Evolutionary conservation across 2,888 invertebrate species (phyloP), one percentile per base, ranked within the genome.

Genomic region (Antheraea yamamai): DNA sequence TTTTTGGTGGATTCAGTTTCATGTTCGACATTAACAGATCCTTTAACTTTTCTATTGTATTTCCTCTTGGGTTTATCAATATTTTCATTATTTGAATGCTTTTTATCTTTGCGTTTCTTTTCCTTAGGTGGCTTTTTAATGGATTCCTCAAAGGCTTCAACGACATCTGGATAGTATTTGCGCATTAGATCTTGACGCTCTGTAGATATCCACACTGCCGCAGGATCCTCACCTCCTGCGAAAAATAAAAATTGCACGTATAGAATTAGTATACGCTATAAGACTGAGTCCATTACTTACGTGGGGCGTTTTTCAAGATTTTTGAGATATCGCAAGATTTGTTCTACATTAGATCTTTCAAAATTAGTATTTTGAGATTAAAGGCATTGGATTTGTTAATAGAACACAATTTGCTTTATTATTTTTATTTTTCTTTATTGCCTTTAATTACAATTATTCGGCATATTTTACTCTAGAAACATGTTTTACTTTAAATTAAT

Each of bases 141-240:
- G 4, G 92, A 91, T 77, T 95, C 95, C 79, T 96, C 95, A 81
- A 95, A 97, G 4, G 85, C 85, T 72, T 95, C 91, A 0, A 97
- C 97, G 75, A 97, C 76, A 1, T 95, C 89, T 30, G 97, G 96
- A 88, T 97, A 97, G 73, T 96, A 96, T 79, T 91, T 87, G 58
- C 94, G 91, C 81, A 97, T 95, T 30, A 96, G 88, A 78, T 95
- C 92, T 86, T 96, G 95, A 0, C 97, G 96, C 86, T 98, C 98
- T 47, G 96, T 95, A 1, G 97, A 97, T 0, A 95, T 95, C 95
- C 96, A 96, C 0, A 96, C 90, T 52, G 92, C 91, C 55, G 94
- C 91, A 10, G 88, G 88, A 81, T 95, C 94, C 82, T 96, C 95
- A n/a, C 87, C 85, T 73, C 92, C 93, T 91, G 83, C 35, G 80